A percentile compares a stretch with the other conserved stretches of the same genome.
Conservation (phyloP, 2,113 vertebrate genomes). For the Pluvianellus socialis region DNA sequence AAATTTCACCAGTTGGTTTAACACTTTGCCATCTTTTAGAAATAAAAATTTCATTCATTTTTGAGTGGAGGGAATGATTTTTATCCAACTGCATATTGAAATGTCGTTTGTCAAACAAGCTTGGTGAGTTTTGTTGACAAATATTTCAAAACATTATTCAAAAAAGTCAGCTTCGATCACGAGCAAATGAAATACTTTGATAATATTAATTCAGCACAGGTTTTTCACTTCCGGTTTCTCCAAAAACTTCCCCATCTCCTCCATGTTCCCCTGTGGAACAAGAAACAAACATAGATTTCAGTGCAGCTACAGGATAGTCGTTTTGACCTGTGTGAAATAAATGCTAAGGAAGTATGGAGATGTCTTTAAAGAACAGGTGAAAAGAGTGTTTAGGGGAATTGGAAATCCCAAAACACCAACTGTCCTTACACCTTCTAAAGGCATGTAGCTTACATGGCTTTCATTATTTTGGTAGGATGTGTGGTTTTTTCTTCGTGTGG, state of each 20-base stretch:
- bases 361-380: not conserved
- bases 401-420: not conserved
- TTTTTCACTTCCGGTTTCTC: not conserved
- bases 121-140: not conserved
- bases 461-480: not conserved
- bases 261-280: not conserved
- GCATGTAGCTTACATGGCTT: not conserved
- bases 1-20: not conserved
- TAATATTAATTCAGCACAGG: not conserved
- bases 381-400: not conserved
- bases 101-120: not conserved
- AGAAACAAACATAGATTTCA: not conserved
- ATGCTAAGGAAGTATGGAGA: not conserved
- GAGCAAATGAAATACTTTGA: not conserved
- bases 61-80: not conserved
- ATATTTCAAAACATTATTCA: not conserved
- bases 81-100: not conserved
- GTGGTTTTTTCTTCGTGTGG: fast-evolving
- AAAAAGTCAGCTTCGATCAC: not conserved
- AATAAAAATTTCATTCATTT: not conserved
- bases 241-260: not conserved
- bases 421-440: not conserved
- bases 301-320: fast-evolving
- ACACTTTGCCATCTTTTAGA: not conserved
- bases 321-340: not conserved